These are phyloP conservation scores for Fissipunctia ypsillon DNA, from an alignment of 2,888 invertebrate genomes.

Conservation along the genomic window DNA sequence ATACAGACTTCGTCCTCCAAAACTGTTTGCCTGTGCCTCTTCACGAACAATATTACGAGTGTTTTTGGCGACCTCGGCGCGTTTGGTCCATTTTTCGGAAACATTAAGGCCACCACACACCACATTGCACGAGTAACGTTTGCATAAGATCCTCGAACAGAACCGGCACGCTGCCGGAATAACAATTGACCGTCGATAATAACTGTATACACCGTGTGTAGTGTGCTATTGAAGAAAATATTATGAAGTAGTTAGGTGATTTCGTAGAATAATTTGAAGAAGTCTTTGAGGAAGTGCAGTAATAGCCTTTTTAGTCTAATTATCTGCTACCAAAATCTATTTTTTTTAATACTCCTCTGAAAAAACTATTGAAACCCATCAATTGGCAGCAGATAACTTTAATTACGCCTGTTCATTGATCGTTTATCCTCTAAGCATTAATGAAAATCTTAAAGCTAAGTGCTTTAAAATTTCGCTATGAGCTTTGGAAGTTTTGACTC, in stretches of 20 bases:
- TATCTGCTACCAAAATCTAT: background rate
- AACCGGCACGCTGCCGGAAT: conserved; percentile 74
- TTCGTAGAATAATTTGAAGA: background rate
- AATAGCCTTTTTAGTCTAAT: background rate
- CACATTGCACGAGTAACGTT: conserved; percentile 73
- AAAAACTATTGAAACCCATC: background rate
- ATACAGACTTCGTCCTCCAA: conserved; percentile 39
- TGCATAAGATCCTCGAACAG: conserved; percentile 79
- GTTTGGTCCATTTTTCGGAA: conserved; percentile 68
- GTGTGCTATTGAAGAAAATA: conserved; percentile 19
- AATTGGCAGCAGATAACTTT: background rate
- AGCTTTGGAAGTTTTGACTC: background rate
- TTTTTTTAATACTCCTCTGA: background rate
- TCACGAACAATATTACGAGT: conserved; percentile 38
- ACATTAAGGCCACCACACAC: conserved; percentile 69
- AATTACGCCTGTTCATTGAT: background rate
- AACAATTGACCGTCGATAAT: conserved; percentile 68
- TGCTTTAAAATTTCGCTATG: background rate
- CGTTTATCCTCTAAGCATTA: background rate
- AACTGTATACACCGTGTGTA: conserved; percentile 41
- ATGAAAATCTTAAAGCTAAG: background rate
- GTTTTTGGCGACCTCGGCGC: conserved; percentile 62
- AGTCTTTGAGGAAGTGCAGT: background rate
- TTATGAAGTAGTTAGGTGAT: background rate
- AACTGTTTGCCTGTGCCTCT: conserved; percentile 16